Percentiles rank a stretch among this genome's conserved stretches.
Conservation (phyloP, 1,140 invertebrate genomes). For the Drosophila athabasca region DNA sequence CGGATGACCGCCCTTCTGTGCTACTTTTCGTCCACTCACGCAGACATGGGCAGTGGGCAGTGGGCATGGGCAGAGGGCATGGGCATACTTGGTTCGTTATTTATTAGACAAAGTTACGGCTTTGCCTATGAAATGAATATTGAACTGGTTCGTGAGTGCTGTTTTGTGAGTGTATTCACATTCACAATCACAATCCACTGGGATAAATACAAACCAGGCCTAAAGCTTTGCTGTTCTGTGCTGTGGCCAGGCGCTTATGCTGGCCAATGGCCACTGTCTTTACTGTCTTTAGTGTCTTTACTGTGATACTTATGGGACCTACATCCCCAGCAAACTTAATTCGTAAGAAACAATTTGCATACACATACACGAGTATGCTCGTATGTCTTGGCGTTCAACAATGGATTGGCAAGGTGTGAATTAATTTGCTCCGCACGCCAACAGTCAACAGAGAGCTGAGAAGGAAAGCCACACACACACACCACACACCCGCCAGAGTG, state of each 20-base stretch:
- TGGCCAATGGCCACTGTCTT: too few species aligned
- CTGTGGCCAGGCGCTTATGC: constrained; percentile 1
- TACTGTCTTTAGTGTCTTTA: too few species aligned
- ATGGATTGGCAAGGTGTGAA: constrained; percentile 82
- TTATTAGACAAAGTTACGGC: constrained; percentile 70
- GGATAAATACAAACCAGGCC: neutral
- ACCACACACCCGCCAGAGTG: neutral
- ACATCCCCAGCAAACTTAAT: constrained; percentile 43
- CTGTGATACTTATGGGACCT: too few species aligned
- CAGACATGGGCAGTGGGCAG: constrained; percentile 41
- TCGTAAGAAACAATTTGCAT: constrained; percentile 81
- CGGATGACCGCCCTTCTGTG: constrained; percentile 43
- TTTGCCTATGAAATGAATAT: constrained; percentile 73
- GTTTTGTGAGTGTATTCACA: constrained; percentile 10
- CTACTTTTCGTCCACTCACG: constrained; percentile 77
- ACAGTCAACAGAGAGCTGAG: constrained; percentile 63
- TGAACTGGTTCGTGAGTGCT: constrained; percentile 10
- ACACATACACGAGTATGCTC: constrained; percentile 19
- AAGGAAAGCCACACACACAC: constrained; percentile 65
- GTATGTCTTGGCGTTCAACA: constrained; percentile 68
- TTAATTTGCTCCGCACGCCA: constrained; percentile 80
- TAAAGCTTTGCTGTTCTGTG: too few species aligned
- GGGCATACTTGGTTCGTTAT: constrained; percentile 70
- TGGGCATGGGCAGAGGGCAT: constrained; percentile 53
- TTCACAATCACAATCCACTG: neutral